Percentiles rank a stretch among this genome's conserved stretches.
phyloP scores from a whole-genome alignment of 2,113 vertebrate genomes.

The Chascanopsetta lugubris region DNA sequence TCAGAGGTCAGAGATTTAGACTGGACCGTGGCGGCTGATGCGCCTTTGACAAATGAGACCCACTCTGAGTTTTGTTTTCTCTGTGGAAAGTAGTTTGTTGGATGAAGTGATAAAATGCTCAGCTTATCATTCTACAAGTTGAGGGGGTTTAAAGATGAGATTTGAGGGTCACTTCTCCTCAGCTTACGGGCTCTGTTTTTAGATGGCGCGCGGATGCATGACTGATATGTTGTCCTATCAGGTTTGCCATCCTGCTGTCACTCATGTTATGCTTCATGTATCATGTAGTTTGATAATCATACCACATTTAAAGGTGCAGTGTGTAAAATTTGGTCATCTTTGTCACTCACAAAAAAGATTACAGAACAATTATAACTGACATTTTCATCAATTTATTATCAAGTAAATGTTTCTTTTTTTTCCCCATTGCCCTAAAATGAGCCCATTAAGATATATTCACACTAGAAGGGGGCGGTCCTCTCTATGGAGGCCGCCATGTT shows the following conservation, averaged over 20 bases:
- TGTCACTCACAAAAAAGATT: no score
- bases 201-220: background rate
- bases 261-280: no score
- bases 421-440: no score
- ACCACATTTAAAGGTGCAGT: no score
- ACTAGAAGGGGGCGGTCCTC: no score
- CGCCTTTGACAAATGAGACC: slow-evolving; percentile 3
- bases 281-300: no score
- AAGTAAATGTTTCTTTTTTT: no score
- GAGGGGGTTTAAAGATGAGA: slow-evolving; percentile 23
- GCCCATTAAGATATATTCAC: no score
- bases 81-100: slow-evolving; percentile 39
- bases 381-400: no score
- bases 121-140: background rate
- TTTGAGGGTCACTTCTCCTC: slow-evolving; percentile 49
- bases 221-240: background rate
- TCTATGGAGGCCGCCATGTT: no score
- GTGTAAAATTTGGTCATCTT: no score
- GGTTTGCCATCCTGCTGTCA: background rate
- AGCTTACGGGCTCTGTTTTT: background rate
- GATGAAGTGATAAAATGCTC: slow-evolving; percentile 43
- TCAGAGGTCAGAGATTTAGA: slow-evolving; percentile 28
- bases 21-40: slow-evolving; percentile 2
- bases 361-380: no score
- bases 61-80: slow-evolving; percentile 16